These are phyloP conservation scores for Teleogryllus oceanicus DNA, from an alignment of 2,888 invertebrate species.

Conservation along the genomic window DNA sequence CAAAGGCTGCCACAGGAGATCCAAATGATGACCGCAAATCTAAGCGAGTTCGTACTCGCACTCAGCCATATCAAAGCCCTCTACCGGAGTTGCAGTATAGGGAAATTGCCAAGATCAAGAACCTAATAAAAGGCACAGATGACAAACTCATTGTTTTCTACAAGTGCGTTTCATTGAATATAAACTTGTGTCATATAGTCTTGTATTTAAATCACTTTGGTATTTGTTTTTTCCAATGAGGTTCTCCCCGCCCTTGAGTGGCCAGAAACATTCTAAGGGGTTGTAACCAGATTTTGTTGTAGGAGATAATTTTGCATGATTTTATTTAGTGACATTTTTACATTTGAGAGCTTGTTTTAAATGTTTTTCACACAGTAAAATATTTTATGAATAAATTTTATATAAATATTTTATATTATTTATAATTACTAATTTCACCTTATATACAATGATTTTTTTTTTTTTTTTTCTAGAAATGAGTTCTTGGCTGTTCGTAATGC, in stretches of 20 bases:
- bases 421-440: too few species aligned
- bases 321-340: not conserved
- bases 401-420: too few species aligned
- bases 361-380: too few species aligned
- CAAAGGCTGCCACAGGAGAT: constrained; percentile 46
- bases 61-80: constrained; percentile 79
- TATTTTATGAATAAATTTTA: too few species aligned
- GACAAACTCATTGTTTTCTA: constrained; percentile 84
- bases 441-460: not conserved
- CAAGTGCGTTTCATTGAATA: constrained; percentile 57
- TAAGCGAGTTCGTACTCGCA: constrained; percentile 60
- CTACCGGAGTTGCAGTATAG: constrained; percentile 68
- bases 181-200: not conserved
- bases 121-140: constrained; percentile 55
- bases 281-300: not conserved
- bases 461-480: constrained; percentile 65
- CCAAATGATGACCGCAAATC: constrained; percentile 47
- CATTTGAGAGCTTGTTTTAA: too few species aligned
- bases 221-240: too few species aligned
- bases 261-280: too few species aligned
- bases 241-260: too few species aligned
- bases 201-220: too few species aligned
- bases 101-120: constrained; percentile 57
- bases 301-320: not conserved
- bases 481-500: constrained; percentile 88